Base-by-base conservation (phyloP, 2,113 vertebrate genomes). In the Callipepla californica region DNA sequence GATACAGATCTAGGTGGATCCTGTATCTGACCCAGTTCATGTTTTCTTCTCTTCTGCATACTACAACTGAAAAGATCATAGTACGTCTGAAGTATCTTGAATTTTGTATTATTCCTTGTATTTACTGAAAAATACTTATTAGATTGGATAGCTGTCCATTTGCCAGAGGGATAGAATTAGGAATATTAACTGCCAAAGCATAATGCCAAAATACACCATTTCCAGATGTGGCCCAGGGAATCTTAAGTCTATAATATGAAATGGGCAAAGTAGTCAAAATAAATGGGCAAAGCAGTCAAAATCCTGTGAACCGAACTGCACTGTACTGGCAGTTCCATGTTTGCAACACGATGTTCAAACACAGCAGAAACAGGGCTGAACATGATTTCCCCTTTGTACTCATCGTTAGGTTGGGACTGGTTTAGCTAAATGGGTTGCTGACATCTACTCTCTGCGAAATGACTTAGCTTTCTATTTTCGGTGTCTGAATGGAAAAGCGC, bases 371-470 rank as follows among this genome's bases (percentile, higher is more conserved):
- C 38, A 79, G 40, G 65, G 73, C 22, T 89, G 80, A 81, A 57
- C 66, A 34, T 13, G 30, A 65, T 93, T 90, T 84, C 8, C 44
- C 51, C 25, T 86, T 90, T 81, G n/a, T 84, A 76, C 44, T 90
- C 12, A 7, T 19, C 40, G 48, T 73, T 84, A 68, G 23, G 44
- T 66, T 61, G 26, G 40, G 51, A 55, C 42, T 67, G 38, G 55
- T 88, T 82, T 72, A 65, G 48, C 48, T 61, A 75, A 84, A 92
- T 57, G 36, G 11, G 19, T 90, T 96, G 87, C 57, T 93, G 44
- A 89, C 42, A 80, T 9, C 72, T 75, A 77, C 15, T n/a, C 38
- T n/a, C 8, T 25, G 7, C n/a, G 34, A 30, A 90, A 66, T 61
- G 8, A 78, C 44, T 74, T 66, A 25, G 25, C 34, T 8, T 83